These are phyloP conservation scores for Apostichopus californicus DNA, from an alignment of 35 echinoderm and acorn worm genomes.

Conservation along the genomic window DNA sequence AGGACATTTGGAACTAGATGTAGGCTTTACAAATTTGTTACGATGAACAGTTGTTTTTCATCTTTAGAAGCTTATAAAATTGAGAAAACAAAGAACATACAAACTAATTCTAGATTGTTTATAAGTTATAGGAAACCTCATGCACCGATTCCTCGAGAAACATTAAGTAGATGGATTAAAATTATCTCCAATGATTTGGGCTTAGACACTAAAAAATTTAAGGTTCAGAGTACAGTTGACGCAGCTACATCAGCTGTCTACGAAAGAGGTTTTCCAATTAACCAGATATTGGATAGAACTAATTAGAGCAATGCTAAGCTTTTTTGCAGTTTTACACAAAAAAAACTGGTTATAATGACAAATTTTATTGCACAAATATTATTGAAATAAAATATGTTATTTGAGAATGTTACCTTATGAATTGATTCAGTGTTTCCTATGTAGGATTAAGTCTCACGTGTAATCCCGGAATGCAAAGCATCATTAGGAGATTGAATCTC, in stretches of 20 bases:
- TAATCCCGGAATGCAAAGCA: neutral
- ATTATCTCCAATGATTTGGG: neutral
- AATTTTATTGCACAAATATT: neutral
- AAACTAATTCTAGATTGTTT: neutral
- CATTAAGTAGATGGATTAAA: neutral
- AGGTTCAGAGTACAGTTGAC: neutral
- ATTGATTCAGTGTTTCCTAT: neutral
- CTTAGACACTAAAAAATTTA: neutral
- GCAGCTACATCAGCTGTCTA: constrained; percentile 24
- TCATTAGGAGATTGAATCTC: neutral
- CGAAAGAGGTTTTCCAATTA: neutral
- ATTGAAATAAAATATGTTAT: neutral
- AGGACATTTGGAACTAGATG: too few relatives aligned
- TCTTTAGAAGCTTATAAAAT: too few relatives aligned
- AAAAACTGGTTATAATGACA: neutral
- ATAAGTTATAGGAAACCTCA: neutral
- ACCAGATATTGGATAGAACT: neutral
- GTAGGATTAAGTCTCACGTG: neutral
- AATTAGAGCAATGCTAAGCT: neutral
- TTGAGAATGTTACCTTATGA: neutral
- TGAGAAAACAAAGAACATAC: neutral
- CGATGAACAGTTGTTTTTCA: too few relatives aligned
- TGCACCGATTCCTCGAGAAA: neutral
- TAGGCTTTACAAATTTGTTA: too few relatives aligned
- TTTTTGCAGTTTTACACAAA: neutral